Conservation (phyloP, 2,113 vertebrate species). For the Pao palembangensis region DNA sequence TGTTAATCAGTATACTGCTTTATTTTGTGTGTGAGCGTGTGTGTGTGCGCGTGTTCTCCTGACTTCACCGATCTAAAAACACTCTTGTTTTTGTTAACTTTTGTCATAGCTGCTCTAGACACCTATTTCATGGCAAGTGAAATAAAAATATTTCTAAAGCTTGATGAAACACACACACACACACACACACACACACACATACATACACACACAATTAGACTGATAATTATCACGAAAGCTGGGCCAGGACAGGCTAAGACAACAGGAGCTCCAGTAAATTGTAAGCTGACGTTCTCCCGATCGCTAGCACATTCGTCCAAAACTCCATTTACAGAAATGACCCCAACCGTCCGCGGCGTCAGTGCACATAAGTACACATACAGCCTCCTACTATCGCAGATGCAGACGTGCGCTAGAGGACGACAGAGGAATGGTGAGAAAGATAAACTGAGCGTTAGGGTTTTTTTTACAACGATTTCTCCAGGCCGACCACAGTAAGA, state of each 20-base stretch:
- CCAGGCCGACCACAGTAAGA: constrained; percentile 29
- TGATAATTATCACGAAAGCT: constrained; percentile 53
- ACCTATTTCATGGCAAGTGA: too few species aligned
- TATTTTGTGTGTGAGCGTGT: too few species aligned
- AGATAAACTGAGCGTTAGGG: background rate
- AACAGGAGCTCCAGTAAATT: constrained; percentile 27
- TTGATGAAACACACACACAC: background rate
- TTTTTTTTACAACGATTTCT: constrained; percentile 50
- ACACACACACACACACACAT: constrained; percentile 20
- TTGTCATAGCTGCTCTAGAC: too few species aligned
- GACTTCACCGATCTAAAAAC: too few species aligned
- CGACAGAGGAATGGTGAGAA: constrained; percentile 18
- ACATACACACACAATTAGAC: constrained; percentile 27
- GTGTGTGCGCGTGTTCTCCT: too few species aligned
- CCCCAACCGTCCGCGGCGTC: constrained; percentile 47
- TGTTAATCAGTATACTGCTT: too few species aligned
- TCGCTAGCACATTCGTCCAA: constrained; percentile 45
- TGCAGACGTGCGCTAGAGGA: constrained; percentile 3
- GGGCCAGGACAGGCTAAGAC: constrained; percentile 27
- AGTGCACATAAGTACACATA: constrained; percentile 54
- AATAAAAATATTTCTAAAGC: too few species aligned
- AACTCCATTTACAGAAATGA: constrained; percentile 46
- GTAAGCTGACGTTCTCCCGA: constrained; percentile 52
- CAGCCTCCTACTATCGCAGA: background rate
- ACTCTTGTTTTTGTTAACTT: too few species aligned